phyloP scores from a whole-genome alignment of 2,113 vertebrate genomes.

The Rhinogobius similis region DNA sequence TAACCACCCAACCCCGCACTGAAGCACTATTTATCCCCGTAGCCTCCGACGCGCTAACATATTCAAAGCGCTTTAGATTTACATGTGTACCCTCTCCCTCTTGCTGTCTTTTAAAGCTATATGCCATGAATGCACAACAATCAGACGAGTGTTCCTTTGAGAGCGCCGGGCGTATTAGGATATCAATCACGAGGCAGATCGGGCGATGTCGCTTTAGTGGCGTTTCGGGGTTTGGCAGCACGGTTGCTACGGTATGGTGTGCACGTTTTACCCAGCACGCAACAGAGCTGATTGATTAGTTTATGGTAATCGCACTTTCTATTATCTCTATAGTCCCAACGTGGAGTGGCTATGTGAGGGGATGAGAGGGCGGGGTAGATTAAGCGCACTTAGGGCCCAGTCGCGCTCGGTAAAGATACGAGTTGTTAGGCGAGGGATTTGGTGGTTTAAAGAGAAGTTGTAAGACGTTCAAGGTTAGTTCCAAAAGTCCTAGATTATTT shows the following conservation, averaged over 20 bases:
- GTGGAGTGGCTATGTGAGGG: slow-evolving; percentile 18
- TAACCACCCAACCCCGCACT: not conserved
- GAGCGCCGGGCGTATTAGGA: slow-evolving; percentile 57
- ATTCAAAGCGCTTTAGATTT: slow-evolving; percentile 55
- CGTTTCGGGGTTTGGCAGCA: slow-evolving; percentile 24
- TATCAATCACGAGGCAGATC: slow-evolving; percentile 58
- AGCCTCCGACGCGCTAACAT: slow-evolving; percentile 36
- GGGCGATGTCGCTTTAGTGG: slow-evolving; percentile 1
- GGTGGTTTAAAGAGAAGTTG: too few species aligned
- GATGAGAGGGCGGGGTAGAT: not conserved
- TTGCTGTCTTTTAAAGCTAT: slow-evolving; percentile 46
- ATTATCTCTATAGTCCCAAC: slow-evolving; percentile 40
- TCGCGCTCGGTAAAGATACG: not conserved
- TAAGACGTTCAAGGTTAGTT: too few species aligned
- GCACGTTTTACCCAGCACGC: slow-evolving; percentile 27
- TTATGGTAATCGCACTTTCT: slow-evolving; percentile 51
- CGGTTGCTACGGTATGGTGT: slow-evolving; percentile 25
- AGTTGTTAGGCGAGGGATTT: too few species aligned
- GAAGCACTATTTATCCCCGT: slow-evolving; percentile 30
- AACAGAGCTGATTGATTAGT: slow-evolving; percentile 58
- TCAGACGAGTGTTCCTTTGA: slow-evolving; percentile 42
- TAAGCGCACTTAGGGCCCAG: not conserved
- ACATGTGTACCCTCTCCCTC: slow-evolving; percentile 53
- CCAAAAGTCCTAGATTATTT: too few species aligned
- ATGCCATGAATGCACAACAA: slow-evolving; percentile 50